A percentile compares a stretch with the other conserved stretches of the same genome.
These are phyloP conservation scores for Gallirallus australis DNA, from an alignment of 2,797 vertebrate genomes.

Conservation along the genomic window DNA sequence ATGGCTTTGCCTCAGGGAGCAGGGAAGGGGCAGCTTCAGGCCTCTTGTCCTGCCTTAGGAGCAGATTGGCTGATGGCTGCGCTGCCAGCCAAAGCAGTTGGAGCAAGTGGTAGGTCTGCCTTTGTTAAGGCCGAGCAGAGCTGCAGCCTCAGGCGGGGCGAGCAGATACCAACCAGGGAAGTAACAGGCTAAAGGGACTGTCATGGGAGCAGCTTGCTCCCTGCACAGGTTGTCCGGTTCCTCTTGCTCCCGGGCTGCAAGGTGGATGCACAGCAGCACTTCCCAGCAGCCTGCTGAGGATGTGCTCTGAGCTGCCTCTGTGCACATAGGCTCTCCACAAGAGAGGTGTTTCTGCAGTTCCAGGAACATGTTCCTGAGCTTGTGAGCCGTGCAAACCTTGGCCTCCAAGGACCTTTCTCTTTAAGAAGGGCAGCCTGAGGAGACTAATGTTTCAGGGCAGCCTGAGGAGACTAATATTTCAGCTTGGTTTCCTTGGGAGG, in stretches of 20 bases:
- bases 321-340: neutral
- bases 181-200: neutral
- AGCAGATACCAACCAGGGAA: neutral
- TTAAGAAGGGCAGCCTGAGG: neutral
- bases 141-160: fast-evolving
- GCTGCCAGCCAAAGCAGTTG: neutral
- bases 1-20: neutral
- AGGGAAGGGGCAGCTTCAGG: neutral
- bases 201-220: neutral
- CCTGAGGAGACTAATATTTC: neutral
- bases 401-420: neutral
- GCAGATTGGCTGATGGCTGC: neutral
- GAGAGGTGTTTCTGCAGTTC: neutral
- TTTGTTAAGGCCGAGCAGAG: neutral
- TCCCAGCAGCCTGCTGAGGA: neutral
- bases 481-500: neutral
- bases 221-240: neutral
- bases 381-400: neutral
- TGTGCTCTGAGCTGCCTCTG: neutral
- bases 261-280: neutral
- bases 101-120: neutral
- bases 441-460: neutral
- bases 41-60: no score
- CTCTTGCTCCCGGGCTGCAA: neutral
- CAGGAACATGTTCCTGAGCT: neutral